Conservation (phyloP, 1,140 invertebrate species). For the Acyrthosiphon pisum region DNA sequence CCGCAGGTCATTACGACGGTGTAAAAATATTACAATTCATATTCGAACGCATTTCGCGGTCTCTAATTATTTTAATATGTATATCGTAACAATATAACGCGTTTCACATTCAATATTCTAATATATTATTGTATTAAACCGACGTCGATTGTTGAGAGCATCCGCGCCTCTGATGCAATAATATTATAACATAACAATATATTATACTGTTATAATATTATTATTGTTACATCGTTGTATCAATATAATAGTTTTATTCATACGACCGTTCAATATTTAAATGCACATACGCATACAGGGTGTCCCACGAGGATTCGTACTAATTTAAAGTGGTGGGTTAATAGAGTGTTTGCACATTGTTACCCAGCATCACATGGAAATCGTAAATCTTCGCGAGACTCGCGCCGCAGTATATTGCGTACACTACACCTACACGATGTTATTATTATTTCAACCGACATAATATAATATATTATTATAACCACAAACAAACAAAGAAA, state of each 20-base stretch:
- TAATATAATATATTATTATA: neutral
- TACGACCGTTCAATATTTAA: neutral
- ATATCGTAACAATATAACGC: too few species aligned
- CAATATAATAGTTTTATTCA: neutral
- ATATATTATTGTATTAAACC: too few species aligned
- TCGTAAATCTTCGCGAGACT: neutral
- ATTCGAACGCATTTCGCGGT: too few species aligned
- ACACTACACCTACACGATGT: neutral
- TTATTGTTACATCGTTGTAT: neutral
- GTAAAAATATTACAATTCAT: too few species aligned
- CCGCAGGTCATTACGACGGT: too few species aligned
- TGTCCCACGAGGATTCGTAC: neutral
- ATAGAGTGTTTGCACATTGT: neutral
- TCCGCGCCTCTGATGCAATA: too few species aligned
- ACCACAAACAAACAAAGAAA: neutral
- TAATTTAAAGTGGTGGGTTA: neutral
- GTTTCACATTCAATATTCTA: too few species aligned
- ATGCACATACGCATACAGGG: neutral
- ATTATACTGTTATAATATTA: too few species aligned
- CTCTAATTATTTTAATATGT: too few species aligned
- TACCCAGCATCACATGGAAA: neutral
- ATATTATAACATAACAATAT: too few species aligned
- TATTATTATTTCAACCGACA: neutral
- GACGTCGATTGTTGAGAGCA: too few species aligned
- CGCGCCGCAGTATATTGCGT: neutral